Evolutionary conservation across 2,888 invertebrate genomes (phyloP), one percentile per base, ranked within the genome.

Genomic region (Lamellibrachia columna): DNA sequence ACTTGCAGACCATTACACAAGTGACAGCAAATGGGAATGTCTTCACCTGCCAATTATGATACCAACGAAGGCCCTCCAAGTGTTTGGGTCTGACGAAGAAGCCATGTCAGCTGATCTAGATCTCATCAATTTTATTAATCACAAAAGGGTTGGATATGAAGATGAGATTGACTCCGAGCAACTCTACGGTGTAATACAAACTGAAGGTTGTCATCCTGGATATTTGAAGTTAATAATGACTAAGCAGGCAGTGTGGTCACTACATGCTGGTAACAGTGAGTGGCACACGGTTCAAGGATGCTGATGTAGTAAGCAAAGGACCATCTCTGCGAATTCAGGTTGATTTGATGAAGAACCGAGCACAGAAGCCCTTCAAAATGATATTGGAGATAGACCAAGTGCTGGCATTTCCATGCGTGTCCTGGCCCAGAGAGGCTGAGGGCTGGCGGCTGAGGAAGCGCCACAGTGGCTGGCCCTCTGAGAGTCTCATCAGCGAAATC

Each of bases 381-480:
- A 55, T 53, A 40, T 55, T 40, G 15, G 40, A 55, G 52, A 53
- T 75, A n/a, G 52, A 92, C 90, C n/a, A n/a, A 8, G 93, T 93
- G 8, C 28, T 93, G 28, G 91, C 91, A 2, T 93, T 95, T 52
- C 91, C 92, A 7, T 94, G 94, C 92, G 94, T 94, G 28, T 60
- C 91, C 28, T 95, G 95, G 95, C 95, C 95, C 9, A 15, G 75
- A 6, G 75, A 75, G 22, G 75, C 75, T n/a, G n/a, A 75, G 75
- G 75, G 22, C 6, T 75, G 75, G 75, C 22, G 15, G 75, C 15
- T n/a, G 93, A 93, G 91, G 93, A 92, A 53, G 94, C 95, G 3
- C 60, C 92, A 6, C 94, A 94, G 91, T 95, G 94, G 94, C 90
- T 93, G 93, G 93, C 93, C 93, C 9, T 52, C 90, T 8, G 28